Percentiles rank a stretch among this genome's conserved stretches.
Conservation (phyloP, 2,797 vertebrate genomes). For the Aulostomus chinensis region DNA sequence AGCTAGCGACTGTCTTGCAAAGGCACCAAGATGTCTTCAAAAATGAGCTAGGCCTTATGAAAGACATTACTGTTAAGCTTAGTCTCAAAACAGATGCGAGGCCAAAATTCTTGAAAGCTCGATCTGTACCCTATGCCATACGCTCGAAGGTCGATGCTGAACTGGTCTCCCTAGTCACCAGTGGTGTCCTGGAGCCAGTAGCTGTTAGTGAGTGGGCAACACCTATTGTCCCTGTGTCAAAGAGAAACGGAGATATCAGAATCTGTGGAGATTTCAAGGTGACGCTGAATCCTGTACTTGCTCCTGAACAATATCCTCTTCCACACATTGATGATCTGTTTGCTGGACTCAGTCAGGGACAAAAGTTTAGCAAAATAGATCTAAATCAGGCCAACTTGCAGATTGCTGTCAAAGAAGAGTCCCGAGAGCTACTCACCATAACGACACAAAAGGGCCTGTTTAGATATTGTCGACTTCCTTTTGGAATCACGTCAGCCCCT, state of each 20-base stretch:
- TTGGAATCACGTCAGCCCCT: constrained; percentile 1
- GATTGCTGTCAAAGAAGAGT: too few relatives aligned
- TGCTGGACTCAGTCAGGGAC: not conserved
- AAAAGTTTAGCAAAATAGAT: constrained; percentile 6
- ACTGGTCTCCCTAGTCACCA: not conserved
- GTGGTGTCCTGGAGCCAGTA: not conserved
- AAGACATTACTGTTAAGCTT: not conserved
- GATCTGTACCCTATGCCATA: too few relatives aligned
- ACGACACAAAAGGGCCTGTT: too few relatives aligned
- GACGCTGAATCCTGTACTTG: not conserved
- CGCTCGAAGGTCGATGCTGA: constrained; percentile 5
- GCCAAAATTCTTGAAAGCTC: not conserved
- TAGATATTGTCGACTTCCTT: too few relatives aligned
- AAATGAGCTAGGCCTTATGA: not conserved
- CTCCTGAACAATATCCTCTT: not conserved
- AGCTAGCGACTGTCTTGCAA: not conserved
- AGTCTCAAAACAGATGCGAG: not conserved
- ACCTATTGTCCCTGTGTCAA: not conserved
- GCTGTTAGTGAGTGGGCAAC: not conserved
- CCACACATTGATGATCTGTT: accelerated
- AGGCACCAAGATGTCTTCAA: not conserved
- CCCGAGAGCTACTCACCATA: too few relatives aligned
- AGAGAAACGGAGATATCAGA: not conserved
- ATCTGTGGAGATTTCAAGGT: constrained; percentile 7
- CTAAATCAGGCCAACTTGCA: too few relatives aligned